These are phyloP conservation scores for Torymus aiolomorphi DNA, from an alignment of 2,888 invertebrate genomes.

Conservation along the genomic window DNA sequence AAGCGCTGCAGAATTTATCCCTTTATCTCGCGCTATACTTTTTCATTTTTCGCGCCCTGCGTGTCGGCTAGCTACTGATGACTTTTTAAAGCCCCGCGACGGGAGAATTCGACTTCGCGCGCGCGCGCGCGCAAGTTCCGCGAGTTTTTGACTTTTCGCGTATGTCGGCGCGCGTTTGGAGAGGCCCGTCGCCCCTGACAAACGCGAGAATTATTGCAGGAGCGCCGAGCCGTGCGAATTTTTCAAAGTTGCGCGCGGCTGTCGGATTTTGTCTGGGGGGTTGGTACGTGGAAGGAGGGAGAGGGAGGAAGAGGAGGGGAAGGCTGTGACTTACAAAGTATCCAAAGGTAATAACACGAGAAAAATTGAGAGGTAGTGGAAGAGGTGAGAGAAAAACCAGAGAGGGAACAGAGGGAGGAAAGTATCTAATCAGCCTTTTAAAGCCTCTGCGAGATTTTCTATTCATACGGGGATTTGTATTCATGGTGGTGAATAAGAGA, in stretches of 20 bases:
- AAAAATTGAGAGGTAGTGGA: slow-evolving; percentile 37
- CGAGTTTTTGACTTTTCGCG: slow-evolving; percentile 29
- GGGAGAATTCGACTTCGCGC: slow-evolving; percentile 21
- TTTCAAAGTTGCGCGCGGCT: slow-evolving; percentile 38
- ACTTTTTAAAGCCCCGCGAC: slow-evolving; percentile 39
- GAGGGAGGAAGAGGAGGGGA: too few relatives aligned
- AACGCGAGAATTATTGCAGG: slow-evolving; percentile 54
- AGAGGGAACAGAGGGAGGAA: slow-evolving; percentile 6
- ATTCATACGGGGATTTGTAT: slow-evolving; percentile 20
- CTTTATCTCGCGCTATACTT: neutral
- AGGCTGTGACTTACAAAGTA: slow-evolving; percentile 28
- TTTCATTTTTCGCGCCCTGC: slow-evolving; percentile 10
- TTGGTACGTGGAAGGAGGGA: too few relatives aligned
- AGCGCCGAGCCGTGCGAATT: slow-evolving; percentile 10
- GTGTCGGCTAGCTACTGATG: slow-evolving; percentile 29
- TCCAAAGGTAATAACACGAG: slow-evolving; percentile 40
- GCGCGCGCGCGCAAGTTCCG: slow-evolving; percentile 9
- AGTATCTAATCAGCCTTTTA: slow-evolving; percentile 20
- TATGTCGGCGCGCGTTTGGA: too few relatives aligned
- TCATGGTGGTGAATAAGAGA: neutral
- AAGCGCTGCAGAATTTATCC: too few relatives aligned
- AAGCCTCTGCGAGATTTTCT: slow-evolving; percentile 21
- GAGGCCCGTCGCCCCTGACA: slow-evolving; percentile 28
- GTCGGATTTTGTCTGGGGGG: too few relatives aligned
- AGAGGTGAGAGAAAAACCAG: too few relatives aligned